phyloP scores from a whole-genome alignment of 2,888 invertebrate genomes.

The Leptogaster cylindrica region DNA sequence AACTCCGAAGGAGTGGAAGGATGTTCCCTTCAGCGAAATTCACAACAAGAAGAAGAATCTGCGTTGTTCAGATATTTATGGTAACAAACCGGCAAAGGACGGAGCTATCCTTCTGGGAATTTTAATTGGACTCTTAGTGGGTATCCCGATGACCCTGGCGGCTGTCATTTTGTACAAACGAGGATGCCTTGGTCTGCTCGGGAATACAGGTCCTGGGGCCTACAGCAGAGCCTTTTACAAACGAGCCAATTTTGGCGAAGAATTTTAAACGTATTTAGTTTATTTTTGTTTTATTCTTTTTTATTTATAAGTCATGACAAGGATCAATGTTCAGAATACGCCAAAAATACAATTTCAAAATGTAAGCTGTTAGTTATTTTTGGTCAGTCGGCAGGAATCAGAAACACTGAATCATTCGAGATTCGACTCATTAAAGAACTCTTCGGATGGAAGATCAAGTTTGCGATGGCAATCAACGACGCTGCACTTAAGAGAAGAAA shows the following conservation, averaged over 20 bases:
- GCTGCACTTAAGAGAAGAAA: too few species aligned
- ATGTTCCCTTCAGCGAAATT: constrained; percentile 67
- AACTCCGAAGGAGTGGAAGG: constrained; percentile 70
- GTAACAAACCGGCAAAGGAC: constrained; percentile 71
- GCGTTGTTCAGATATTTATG: constrained; percentile 72
- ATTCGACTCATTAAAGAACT: too few species aligned
- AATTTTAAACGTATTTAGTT: constrained; percentile 3
- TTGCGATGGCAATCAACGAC: too few species aligned
- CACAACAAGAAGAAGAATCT: constrained; percentile 66
- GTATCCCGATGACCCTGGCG: constrained; percentile 71
- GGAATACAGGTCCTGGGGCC: constrained; percentile 66
- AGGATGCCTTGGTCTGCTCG: constrained; percentile 69
- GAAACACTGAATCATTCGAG: too few species aligned
- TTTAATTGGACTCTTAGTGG: constrained; percentile 68
- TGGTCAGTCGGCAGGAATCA: too few species aligned
- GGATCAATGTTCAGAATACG: too few species aligned
- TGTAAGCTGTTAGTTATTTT: too few species aligned
- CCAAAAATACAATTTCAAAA: too few species aligned
- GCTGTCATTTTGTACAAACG: constrained; percentile 69
- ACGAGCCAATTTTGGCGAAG: constrained; percentile 61
- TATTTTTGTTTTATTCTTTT: too few species aligned
- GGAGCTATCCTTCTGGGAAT: constrained; percentile 73
- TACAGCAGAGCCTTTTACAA: constrained; percentile 77
- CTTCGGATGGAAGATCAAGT: too few species aligned
- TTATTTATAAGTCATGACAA: not conserved